phyloP scores from a whole-genome alignment of 2,113 vertebrate genomes.

The Gobio gobio region DNA sequence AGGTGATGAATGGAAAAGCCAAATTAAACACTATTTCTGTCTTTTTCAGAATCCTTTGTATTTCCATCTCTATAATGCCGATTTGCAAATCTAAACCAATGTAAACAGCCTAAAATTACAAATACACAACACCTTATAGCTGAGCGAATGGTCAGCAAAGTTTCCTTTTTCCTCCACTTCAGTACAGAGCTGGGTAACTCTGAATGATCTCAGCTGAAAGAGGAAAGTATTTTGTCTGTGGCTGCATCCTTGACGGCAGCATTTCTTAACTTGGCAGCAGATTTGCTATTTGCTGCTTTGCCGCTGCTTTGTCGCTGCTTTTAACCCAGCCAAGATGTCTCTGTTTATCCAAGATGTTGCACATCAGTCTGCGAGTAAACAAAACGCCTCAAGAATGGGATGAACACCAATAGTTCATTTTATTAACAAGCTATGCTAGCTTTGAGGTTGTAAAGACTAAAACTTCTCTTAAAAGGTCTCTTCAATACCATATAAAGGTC shows the following conservation, averaged over 20 bases:
- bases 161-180: not conserved
- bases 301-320: not conserved
- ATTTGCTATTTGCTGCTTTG: slow-evolving; percentile 40
- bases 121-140: not conserved
- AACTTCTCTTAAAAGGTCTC: no score
- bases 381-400: slow-evolving; percentile 23
- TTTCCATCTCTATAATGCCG: not conserved
- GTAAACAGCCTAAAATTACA: not conserved
- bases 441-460: not conserved
- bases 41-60: not conserved
- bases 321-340: slow-evolving; percentile 29
- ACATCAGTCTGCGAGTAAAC: slow-evolving; percentile 24
- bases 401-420: not conserved
- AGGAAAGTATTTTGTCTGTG: slow-evolving; percentile 53
- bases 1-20: not conserved
- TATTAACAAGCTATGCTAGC: not conserved
- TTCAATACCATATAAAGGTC: not conserved
- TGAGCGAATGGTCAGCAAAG: not conserved
- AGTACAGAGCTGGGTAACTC: not conserved
- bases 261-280: slow-evolving; percentile 33
- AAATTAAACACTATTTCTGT: not conserved
- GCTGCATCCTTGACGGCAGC: slow-evolving; percentile 49
- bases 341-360: slow-evolving; percentile 43
- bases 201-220: slow-evolving; percentile 17
- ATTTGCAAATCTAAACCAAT: not conserved